Evolutionary conservation across 2,888 invertebrate genomes (phyloP), one percentile per base, ranked within the genome.

Genomic region (Subacronicta megacephala): DNA sequence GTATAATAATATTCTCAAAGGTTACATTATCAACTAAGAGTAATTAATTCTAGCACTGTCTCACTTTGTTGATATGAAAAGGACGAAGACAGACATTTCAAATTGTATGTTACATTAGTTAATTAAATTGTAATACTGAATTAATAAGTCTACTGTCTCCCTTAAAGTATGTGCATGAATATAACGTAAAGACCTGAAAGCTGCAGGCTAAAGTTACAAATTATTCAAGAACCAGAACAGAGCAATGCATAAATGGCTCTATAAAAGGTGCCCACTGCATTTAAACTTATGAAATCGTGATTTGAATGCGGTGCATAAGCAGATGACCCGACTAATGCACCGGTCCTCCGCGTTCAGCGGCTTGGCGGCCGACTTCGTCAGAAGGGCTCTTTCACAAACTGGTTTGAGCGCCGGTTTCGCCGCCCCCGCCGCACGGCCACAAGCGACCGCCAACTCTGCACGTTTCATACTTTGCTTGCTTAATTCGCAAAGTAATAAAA

Each of bases 321-420:
- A 79, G 82, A 84, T 85, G 86, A 83, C 81, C 83, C 73, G 79
- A 73, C 78, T 86, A 85, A 84, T 83, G 79, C 82, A 81, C 82
- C 74, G 83, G 81, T 76, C 78, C 75, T 77, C 66, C 68, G 75
- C 70, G 69, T 73, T 62, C 71, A 72, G 74, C 62, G 51, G 63
- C 67, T 76, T 73, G 79, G 77, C 84, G 81, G 82, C 84, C 83
- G 82, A 83, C 81, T 84, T 84, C 76, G 80, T 75, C 81, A 81
- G 78, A 86, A 86, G 87, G 84, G 84, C 84, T 85, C 87, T 89
- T 87, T 87, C 80, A 84, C 88, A 89, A 91, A 92, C 92, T 81
- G 87, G 90, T 91, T 89, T 87, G 81, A 80, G 78, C 69, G 75
- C 80, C 75, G 67, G 75, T 71, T 75, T 75, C 38, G 72, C 75